Conservation (phyloP, 1,140 invertebrate species). For the Drosophila santomea region DNA sequence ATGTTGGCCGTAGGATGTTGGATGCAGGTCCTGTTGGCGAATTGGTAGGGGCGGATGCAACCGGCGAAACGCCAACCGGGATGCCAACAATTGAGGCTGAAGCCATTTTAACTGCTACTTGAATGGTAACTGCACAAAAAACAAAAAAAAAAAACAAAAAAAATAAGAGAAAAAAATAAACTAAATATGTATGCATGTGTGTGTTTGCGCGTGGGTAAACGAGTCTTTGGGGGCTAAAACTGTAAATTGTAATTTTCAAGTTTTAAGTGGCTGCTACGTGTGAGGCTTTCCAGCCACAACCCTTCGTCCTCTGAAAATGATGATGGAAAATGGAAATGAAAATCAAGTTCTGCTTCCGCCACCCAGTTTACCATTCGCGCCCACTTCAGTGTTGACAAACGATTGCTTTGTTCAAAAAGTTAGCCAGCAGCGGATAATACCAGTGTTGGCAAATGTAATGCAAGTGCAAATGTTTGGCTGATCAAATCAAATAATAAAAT, state of each 20-base stretch:
- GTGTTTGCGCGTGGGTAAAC: conserved; percentile 12
- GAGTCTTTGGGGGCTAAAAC: conserved; percentile 41
- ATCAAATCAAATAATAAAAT: neutral
- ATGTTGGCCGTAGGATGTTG: conserved; percentile 33
- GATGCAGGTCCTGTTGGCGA: conserved; percentile 4
- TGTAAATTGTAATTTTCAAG: conserved; percentile 77
- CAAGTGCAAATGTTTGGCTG: neutral
- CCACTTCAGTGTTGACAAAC: conserved; percentile 36
- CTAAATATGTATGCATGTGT: conserved; percentile 28
- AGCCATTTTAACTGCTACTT: conserved; percentile 80
- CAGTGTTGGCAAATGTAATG: neutral
- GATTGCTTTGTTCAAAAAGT: conserved; percentile 14
- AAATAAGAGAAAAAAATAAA: conserved; percentile 12
- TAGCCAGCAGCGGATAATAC: neutral
- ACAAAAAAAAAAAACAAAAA: neutral
- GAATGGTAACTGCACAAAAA: conserved; percentile 64
- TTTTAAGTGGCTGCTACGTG: conserved; percentile 70
- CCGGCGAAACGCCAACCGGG: conserved; percentile 31
- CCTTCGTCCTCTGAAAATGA: neutral
- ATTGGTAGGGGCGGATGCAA: conserved; percentile 24
- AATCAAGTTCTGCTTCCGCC: conserved; percentile 23
- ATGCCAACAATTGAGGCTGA: conserved; percentile 76
- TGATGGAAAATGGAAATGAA: conserved; percentile 32
- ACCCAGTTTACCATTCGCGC: conserved; percentile 1
- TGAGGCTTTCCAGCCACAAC: conserved; percentile 18